Percentiles rank a stretch among this genome's conserved stretches.
Conservation (phyloP, 2,888 invertebrate genomes). For the Latrodectus elegans region DNA sequence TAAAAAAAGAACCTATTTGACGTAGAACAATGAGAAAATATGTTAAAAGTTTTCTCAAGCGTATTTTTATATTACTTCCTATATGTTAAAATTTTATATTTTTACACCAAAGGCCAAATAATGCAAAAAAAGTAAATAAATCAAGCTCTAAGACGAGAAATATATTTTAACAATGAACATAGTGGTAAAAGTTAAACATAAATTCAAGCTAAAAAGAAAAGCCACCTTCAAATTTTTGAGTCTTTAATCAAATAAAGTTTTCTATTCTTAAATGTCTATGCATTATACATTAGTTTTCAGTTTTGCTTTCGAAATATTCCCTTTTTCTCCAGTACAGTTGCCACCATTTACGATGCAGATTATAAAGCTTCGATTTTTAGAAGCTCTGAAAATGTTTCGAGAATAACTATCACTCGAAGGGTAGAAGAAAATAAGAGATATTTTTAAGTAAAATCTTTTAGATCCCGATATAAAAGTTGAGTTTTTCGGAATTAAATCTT, state of each 20-base stretch:
- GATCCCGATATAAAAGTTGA: conserved; percentile 17
- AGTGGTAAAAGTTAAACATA: conserved; percentile 10
- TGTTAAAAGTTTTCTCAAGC: too few species aligned
- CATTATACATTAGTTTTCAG: conserved; percentile 52
- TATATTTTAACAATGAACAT: too few species aligned
- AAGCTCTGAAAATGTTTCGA: not conserved
- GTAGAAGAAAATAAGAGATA: not conserved
- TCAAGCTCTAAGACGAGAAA: too few species aligned
- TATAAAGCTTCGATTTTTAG: conserved; percentile 22
- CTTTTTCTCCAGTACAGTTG: conserved; percentile 32
- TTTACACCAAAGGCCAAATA: too few species aligned
- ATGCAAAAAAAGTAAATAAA: too few species aligned
- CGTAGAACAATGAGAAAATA: too few species aligned
- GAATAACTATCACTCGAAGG: not conserved
- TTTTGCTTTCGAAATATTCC: conserved; percentile 15
- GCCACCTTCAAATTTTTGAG: conserved; percentile 23
- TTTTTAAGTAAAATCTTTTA: not conserved
- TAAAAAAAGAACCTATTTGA: too few species aligned
- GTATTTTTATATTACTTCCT: too few species aligned
- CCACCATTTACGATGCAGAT: conserved; percentile 55
- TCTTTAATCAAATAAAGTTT: conserved; percentile 61
- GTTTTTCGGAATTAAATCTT: not conserved
- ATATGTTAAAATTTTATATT: too few species aligned
- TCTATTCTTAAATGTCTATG: conserved; percentile 46
- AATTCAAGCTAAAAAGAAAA: conserved; percentile 35